Base-by-base conservation (phyloP, 23 tunicate species). In the Pegea sp. region DNA sequence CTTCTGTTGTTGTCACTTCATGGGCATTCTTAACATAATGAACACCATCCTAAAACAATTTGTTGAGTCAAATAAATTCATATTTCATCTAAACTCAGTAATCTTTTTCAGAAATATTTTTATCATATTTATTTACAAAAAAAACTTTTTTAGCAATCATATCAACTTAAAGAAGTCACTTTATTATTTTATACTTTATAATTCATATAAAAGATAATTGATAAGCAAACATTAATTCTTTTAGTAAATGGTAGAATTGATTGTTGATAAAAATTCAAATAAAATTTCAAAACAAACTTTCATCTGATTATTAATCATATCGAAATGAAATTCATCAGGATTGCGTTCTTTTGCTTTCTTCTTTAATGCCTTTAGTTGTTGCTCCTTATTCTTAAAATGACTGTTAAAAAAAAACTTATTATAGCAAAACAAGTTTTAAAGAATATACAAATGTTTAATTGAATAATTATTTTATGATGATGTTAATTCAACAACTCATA, bases 281-380 rank as follows among this genome's bases (percentile, higher is more conserved):
- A n/a, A n/a, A n/a, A 55, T 18, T 22, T 22, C 6, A 22, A 25
- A 55, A 58, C 61, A 25, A 4, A 63, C 58, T 26, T 62, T 42
- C 78, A 60, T 33, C 44, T 54, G 48, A 30, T 63, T 55, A 19
- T 65, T 52, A 54, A 68, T 52, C 96, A 86, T 86, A 28, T 70
- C 65, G 60, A 42, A 74, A 48, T 62, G 75, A 68, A 68, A 86
- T 59, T 86, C 96, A 75, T 86, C 96, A 25, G 96, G 96, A 51
- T 86, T 86, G 42, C 64, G 64, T 50, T 53, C 70, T 24, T 44
- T 62, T 18, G 86, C 96, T 75, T 75, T 70, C 42, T 86, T 64
- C 7, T 56, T 61, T 6, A 86, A 55, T 1, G 33, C 30, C 38
- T 67, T 62, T 23, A 86, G 22, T 22, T 48, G 34, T 52, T 63